Percentiles rank a stretch among this genome's conserved stretches.
Conservation (phyloP, 2,888 invertebrate species). For the Diachrysia chrysitis region DNA sequence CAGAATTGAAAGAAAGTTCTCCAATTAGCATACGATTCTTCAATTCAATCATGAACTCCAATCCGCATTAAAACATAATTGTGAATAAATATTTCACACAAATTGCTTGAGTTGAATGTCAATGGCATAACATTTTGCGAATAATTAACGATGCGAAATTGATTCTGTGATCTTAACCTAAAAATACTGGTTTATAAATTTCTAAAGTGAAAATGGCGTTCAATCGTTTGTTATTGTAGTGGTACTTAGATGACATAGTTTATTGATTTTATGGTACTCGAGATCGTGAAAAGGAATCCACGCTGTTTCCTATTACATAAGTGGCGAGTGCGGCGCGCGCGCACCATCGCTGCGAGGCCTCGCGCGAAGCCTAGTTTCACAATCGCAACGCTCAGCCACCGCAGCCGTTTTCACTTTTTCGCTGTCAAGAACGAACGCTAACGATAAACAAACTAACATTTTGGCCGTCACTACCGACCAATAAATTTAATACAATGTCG, state of each 20-base stretch:
- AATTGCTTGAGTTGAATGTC: conserved; percentile 56
- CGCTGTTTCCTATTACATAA: conserved; percentile 80
- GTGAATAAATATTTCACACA: conserved; percentile 41
- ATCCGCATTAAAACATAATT: conserved; percentile 30
- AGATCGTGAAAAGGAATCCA: conserved; percentile 59
- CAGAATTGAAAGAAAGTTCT: conserved; percentile 53
- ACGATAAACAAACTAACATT: conserved; percentile 89
- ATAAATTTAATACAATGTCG: conserved; percentile 61
- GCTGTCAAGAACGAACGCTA: conserved; percentile 88
- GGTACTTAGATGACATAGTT: conserved; percentile 22
- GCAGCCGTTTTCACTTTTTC: conserved; percentile 89
- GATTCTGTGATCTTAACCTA: conserved; percentile 42
- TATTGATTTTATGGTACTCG: conserved; percentile 52
- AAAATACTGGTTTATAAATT: conserved; percentile 17
- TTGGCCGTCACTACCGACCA: conserved; percentile 84
- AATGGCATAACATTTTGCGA: conserved; percentile 54
- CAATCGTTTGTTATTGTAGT: background rate
- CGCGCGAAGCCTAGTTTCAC: conserved; percentile 83
- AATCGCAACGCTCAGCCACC: conserved; percentile 80
- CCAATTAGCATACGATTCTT: conserved; percentile 19
- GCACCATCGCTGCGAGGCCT: conserved; percentile 73
- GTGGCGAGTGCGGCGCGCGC: conserved; percentile 53
- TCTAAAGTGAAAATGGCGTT: background rate
- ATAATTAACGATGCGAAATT: conserved; percentile 43
- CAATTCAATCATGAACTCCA: conserved; percentile 23